phyloP scores from a whole-genome alignment of 2,797 vertebrate species.

The Prionace glauca region DNA sequence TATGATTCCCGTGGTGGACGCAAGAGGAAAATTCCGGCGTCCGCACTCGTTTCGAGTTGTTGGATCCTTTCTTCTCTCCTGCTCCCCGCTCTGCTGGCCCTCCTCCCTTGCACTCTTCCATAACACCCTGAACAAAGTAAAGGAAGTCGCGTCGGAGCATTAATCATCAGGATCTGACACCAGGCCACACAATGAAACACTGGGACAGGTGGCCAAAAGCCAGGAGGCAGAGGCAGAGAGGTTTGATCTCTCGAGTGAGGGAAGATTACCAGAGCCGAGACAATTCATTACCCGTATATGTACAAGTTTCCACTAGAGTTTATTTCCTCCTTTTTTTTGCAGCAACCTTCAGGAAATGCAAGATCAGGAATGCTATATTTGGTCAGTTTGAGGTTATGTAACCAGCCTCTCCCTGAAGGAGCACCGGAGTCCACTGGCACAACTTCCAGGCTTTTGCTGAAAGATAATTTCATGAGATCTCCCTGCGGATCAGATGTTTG shows the following conservation, averaged over 20 bases:
- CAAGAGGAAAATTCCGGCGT: neutral
- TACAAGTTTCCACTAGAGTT: neutral
- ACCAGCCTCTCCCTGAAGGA: neutral
- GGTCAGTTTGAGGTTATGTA: neutral
- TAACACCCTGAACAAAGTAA: neutral
- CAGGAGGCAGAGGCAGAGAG: no score
- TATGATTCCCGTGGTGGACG: no score
- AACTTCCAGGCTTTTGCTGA: neutral
- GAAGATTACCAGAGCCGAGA: neutral
- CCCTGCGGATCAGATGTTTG: neutral
- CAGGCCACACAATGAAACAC: neutral
- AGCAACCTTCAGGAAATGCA: neutral
- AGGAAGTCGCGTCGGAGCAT: no score
- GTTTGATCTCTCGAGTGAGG: neutral
- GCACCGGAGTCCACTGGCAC: neutral
- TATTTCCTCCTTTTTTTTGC: neutral
- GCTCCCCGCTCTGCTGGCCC: neutral
- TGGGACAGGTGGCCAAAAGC: neutral
- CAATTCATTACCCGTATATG: neutral
- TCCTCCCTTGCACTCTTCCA: neutral
- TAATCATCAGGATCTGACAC: neutral
- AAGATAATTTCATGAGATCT: neutral
- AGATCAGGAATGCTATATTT: neutral
- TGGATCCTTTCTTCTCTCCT: neutral
- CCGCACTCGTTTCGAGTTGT: no score